These are phyloP conservation scores for Drosophila nigricruria DNA, from an alignment of 2,888 invertebrate genomes.

Conservation along the genomic window DNA sequence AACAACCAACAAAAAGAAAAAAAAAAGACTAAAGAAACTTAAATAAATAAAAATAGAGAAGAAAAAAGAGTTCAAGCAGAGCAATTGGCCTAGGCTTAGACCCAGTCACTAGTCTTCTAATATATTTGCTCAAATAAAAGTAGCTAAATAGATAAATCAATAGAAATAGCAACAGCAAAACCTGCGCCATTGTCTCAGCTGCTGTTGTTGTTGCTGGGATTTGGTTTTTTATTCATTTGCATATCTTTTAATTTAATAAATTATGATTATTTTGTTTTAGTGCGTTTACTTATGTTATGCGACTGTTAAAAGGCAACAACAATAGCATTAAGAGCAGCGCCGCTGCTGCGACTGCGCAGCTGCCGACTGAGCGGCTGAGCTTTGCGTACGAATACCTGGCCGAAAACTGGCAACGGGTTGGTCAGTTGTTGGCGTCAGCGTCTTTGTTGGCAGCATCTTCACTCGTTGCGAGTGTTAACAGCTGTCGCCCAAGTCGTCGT, in stretches of 20 bases:
- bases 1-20: slow-evolving; percentile 4
- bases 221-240: slow-evolving; percentile 8
- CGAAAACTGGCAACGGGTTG: slow-evolving; percentile 57
- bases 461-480: slow-evolving; percentile 79
- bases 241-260: slow-evolving; percentile 40
- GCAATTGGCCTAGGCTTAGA: slow-evolving; percentile 30
- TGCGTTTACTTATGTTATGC: slow-evolving; percentile 62
- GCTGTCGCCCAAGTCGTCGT: slow-evolving; percentile 81
- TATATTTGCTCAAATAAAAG: slow-evolving; percentile 59
- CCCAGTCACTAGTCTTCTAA: slow-evolving; percentile 29
- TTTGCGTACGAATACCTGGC: slow-evolving; percentile 28
- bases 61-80: slow-evolving; percentile 24
- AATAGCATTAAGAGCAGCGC: slow-evolving; percentile 43
- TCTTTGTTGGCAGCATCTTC: slow-evolving; percentile 62
- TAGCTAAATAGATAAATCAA: slow-evolving; percentile 67
- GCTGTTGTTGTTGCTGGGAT: not conserved
- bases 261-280: slow-evolving; percentile 50
- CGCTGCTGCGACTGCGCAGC: slow-evolving; percentile 22
- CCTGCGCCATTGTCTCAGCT: slow-evolving; percentile 12
- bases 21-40: slow-evolving; percentile 18
- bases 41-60: slow-evolving; percentile 23
- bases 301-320: slow-evolving; percentile 60
- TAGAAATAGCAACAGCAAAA: slow-evolving; percentile 36
- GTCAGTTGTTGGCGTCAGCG: slow-evolving; percentile 57
- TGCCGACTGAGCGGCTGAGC: slow-evolving; percentile 36